Evolutionary conservation across 2,888 invertebrate species (phyloP).

Genomic region (Diaprepes abbreviatus): DNA sequence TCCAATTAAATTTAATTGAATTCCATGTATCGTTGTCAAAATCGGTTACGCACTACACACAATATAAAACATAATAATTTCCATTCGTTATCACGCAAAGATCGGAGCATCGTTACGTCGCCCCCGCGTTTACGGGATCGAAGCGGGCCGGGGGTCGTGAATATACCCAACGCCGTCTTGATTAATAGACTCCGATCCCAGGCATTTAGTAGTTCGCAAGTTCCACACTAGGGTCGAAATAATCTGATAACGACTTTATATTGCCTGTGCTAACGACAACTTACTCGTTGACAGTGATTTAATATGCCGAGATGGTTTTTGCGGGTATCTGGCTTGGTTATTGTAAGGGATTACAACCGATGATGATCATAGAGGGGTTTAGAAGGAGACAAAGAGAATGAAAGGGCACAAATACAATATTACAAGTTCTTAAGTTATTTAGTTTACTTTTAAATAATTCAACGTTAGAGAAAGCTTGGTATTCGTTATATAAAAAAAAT

Average conservation of each 20-base stretch:
- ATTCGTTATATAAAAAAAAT: too few species aligned
- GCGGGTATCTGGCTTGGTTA: slow-evolving; percentile 32
- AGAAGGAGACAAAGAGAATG: slow-evolving; percentile 4
- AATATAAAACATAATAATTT: slow-evolving; percentile 23
- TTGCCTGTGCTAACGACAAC: slow-evolving; percentile 51
- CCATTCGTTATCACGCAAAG: slow-evolving; percentile 32
- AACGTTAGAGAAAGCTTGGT: too few species aligned
- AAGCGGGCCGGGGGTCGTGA: background rate
- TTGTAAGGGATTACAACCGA: slow-evolving; percentile 24
- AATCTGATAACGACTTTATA: slow-evolving; percentile 64
- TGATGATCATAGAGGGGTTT: background rate
- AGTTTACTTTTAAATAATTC: too few species aligned
- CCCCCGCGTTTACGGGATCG: slow-evolving; percentile 26
- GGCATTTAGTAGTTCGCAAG: slow-evolving; percentile 64
- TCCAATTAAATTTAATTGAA: slow-evolving; percentile 39
- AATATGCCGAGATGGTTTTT: slow-evolving; percentile 44
- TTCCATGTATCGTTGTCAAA: slow-evolving; percentile 30
- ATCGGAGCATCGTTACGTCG: slow-evolving; percentile 20
- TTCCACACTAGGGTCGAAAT: slow-evolving; percentile 61
- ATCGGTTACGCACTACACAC: slow-evolving; percentile 27
- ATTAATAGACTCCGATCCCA: slow-evolving; percentile 64
- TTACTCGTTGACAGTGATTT: slow-evolving; percentile 46
- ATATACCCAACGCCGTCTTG: slow-evolving; percentile 51
- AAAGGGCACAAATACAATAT: background rate
- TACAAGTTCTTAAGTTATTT: too few species aligned